These are phyloP conservation scores for Sesia bembeciformis DNA, from an alignment of 2,888 invertebrate species.

Conservation along the genomic window DNA sequence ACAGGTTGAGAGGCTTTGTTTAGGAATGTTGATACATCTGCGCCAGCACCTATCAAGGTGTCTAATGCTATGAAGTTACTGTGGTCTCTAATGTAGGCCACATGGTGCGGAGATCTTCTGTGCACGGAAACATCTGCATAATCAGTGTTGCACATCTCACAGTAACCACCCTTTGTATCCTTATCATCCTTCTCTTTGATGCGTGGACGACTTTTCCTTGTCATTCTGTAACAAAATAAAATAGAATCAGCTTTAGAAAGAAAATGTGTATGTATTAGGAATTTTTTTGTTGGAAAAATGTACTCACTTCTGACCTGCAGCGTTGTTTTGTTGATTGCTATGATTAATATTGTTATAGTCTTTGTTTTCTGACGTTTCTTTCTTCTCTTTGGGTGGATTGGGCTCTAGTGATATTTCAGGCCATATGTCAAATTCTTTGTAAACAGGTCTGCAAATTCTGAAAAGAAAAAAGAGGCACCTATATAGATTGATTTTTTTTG, in stretches of 20 bases:
- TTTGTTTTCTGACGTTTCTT: slow-evolving; percentile 43
- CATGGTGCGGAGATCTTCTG: slow-evolving; percentile 82
- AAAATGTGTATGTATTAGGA: not conserved
- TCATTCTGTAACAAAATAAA: slow-evolving; percentile 58
- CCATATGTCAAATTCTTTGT: slow-evolving; percentile 78
- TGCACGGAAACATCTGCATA: slow-evolving; percentile 82
- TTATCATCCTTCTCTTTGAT: slow-evolving; percentile 59
- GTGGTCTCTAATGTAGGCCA: slow-evolving; percentile 82
- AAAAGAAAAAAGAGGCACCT: slow-evolving; percentile 11
- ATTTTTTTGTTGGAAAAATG: not conserved
- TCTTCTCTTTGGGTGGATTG: slow-evolving; percentile 49
- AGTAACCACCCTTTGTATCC: slow-evolving; percentile 77
- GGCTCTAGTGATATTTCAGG: slow-evolving; percentile 69
- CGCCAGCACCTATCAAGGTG: slow-evolving; percentile 78
- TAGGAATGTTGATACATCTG: slow-evolving; percentile 80
- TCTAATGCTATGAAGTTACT: slow-evolving; percentile 84
- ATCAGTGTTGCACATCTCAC: slow-evolving; percentile 86
- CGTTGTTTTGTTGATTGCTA: slow-evolving; percentile 20
- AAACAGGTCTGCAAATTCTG: slow-evolving; percentile 76
- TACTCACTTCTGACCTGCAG: slow-evolving; percentile 44
- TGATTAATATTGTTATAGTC: slow-evolving; percentile 20
- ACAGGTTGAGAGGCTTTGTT: slow-evolving; percentile 62
- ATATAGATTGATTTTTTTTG: too few relatives aligned
- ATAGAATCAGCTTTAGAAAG: not conserved
- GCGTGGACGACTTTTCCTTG: slow-evolving; percentile 63